phyloP scores from a whole-genome alignment of 1,140 invertebrate genomes.

The Plodia interpunctella region DNA sequence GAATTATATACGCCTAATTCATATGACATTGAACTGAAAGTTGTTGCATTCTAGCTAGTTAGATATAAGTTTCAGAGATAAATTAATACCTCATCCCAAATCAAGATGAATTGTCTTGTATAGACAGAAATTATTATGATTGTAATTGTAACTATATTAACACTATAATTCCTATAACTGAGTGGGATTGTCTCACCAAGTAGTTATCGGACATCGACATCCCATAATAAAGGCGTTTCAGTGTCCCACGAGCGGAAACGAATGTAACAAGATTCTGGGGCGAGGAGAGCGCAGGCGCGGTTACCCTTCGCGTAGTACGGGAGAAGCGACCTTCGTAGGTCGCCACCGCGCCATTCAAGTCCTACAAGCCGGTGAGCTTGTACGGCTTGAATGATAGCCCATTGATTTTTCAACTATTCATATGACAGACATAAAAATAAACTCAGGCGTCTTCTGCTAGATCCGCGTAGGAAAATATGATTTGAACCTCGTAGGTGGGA shows the following conservation, averaged over 20 bases:
- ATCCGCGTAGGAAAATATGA: no score
- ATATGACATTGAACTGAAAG: no score
- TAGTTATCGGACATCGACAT: background rate
- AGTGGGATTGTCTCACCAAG: background rate
- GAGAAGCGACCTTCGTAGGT: slow-evolving; percentile 58
- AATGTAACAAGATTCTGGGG: slow-evolving; percentile 5
- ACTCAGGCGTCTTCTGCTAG: no score
- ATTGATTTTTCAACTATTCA: slow-evolving; percentile 58
- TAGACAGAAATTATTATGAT: no score
- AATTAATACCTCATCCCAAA: no score
- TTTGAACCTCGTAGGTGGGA: no score
- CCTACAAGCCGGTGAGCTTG: background rate
- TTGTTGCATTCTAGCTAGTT: no score
- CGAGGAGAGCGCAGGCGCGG: slow-evolving; percentile 44
- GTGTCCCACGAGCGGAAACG: background rate
- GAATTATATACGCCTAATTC: no score
- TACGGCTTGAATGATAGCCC: slow-evolving; percentile 38
- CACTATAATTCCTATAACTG: background rate
- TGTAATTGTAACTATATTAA: no score
- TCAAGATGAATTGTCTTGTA: no score
- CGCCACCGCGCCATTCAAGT: slow-evolving; percentile 54
- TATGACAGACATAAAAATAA: no score
- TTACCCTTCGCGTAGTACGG: slow-evolving; percentile 49
- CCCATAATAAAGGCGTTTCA: background rate
- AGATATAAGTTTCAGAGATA: no score